Evolutionary conservation across 2,797 vertebrate genomes (phyloP), one percentile per base, ranked within the genome.

Genomic region (Acridotheres tristis): DNA sequence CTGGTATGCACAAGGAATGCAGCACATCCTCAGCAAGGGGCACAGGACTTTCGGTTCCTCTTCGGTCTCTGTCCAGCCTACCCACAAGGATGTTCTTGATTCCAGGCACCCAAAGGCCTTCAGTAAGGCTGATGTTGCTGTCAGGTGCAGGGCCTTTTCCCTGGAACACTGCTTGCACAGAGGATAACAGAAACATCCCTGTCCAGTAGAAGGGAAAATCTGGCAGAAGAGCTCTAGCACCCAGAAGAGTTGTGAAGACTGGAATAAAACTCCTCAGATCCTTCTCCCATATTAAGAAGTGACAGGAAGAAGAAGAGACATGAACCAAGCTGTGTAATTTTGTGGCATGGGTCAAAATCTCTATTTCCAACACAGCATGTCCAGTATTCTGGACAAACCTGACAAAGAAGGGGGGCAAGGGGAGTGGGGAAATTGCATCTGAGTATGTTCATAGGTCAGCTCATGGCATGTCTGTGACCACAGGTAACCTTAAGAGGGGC

Each of bases 31-130:
- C 59, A 76, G 75, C 67, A 69, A 43, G 26, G 45, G 43, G 23
- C 40, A 75, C 29, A 29, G 68, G 76, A 74, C 61, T 59, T 93
- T 26, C 57, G 51, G 34, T 26, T 74, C 45, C 69, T 63, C 73
- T 74, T 57, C 2, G 2, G 25, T 57, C 10, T 1, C 42, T 78
- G 69, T 75, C 73, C 22, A 3, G 66, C 80, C 77, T 87, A 32
- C 36, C 75, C 34, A 61, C 55, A 69, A 85, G 90, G 74, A 82
- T 76, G 74, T 22, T 69, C 58, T 74, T 18, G 48, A 89, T 89
- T 90, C 86, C 89, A 72, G 69, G 69, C 83, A 95, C 83, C 47
- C 62, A 62, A 32, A 95, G 71, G 59, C 77, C 71, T 93, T 67
- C 80, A 79, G 58, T 20, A 68, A 75, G 77, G 27, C 2, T 51